phyloP scores from a whole-genome alignment of 2,113 vertebrate genomes.

The Osmerus eperlanus region DNA sequence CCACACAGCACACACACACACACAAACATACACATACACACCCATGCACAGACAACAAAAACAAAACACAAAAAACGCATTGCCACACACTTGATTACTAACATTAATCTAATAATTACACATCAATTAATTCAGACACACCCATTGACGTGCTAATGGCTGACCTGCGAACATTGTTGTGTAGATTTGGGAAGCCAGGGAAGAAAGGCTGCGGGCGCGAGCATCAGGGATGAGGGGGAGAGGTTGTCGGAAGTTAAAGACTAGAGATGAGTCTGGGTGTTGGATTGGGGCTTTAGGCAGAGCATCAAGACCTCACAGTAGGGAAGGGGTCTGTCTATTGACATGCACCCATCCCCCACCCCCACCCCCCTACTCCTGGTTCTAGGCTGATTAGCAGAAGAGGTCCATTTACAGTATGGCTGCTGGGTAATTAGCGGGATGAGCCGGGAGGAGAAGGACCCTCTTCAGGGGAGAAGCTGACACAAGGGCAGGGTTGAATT shows the following conservation, averaged over 20 bases:
- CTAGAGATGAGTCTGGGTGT: slow-evolving; percentile 31
- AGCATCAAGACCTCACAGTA: slow-evolving; percentile 37
- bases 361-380: slow-evolving; percentile 20
- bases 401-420: slow-evolving; percentile 66
- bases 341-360: slow-evolving; percentile 32
- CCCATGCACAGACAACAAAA: no score
- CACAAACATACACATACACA: neutral
- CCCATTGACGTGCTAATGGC: no score
- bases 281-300: slow-evolving; percentile 27
- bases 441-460: slow-evolving; percentile 46
- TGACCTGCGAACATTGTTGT: no score
- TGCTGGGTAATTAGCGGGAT: slow-evolving; percentile 65
- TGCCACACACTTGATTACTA: no score
- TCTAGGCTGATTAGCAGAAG: slow-evolving; percentile 63
- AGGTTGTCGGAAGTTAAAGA: slow-evolving; percentile 45
- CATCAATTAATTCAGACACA: no score
- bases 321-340: slow-evolving; percentile 37
- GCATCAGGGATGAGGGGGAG: neutral
- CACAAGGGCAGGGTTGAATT: slow-evolving; percentile 1
- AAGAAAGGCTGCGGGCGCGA: neutral
- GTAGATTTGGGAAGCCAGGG: no score
- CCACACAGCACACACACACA: slow-evolving; percentile 11
- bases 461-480: slow-evolving; percentile 55
- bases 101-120: no score
- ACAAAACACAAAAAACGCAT: neutral